These are phyloP conservation scores for Antheraea pernyi DNA, from an alignment of 1,140 invertebrate genomes.

Conservation along the genomic window DNA sequence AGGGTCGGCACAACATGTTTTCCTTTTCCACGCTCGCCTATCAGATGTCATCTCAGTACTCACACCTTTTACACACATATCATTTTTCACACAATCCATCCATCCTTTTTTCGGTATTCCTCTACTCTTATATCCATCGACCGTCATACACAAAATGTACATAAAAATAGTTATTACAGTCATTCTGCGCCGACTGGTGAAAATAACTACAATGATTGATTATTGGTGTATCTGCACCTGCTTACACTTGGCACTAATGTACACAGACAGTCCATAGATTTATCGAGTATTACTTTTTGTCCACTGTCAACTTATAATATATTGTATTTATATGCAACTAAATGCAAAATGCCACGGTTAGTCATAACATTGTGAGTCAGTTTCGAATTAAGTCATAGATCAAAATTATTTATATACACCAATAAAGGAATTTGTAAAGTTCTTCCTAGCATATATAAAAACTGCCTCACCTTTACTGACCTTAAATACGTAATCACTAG, in stretches of 20 bases:
- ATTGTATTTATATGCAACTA: background rate
- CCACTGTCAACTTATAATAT: background rate
- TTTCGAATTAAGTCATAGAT: background rate
- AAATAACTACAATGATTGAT: background rate
- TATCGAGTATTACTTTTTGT: background rate
- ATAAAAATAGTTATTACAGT: no score
- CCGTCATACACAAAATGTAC: no score
- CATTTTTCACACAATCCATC: no score
- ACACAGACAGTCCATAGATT: background rate
- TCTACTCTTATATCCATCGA: no score
- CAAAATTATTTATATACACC: conserved; percentile 1
- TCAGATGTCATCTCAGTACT: no score
- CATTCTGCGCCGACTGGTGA: no score
- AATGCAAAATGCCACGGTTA: background rate
- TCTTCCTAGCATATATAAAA: background rate
- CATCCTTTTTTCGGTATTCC: no score
- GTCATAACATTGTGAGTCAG: background rate
- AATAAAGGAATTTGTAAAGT: background rate
- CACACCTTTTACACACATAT: no score
- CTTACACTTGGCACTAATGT: background rate
- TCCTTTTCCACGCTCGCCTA: no score
- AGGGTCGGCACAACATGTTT: no score
- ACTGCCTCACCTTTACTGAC: background rate
- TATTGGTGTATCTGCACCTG: background rate
- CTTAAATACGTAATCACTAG: background rate